Evolutionary conservation across 37 sponge, comb jelly and placozoan species (phyloP).

Genomic region (Agelas oroides): DNA sequence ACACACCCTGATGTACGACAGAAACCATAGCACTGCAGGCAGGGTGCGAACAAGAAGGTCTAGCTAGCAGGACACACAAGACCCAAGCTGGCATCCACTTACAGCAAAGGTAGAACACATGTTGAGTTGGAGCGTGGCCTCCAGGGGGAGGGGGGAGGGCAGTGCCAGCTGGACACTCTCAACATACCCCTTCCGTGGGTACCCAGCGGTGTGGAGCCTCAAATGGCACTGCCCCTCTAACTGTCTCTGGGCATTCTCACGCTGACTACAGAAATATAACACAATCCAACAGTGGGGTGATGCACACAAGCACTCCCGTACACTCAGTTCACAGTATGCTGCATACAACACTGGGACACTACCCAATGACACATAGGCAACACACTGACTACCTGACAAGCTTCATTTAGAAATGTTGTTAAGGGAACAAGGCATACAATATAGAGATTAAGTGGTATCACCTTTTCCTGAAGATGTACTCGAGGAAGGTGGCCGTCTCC

Average conservation of each 20-base stretch:
- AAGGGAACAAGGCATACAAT: neutral
- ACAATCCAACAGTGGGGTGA: neutral
- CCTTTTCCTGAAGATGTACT: slow-evolving; percentile 89
- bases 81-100: neutral
- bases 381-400: too few species aligned
- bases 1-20: neutral
- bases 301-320: too few species aligned
- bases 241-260: neutral
- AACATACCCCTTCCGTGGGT: neutral
- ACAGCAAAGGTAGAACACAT: slow-evolving; percentile 63
- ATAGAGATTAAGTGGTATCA: neutral
- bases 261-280: slow-evolving; percentile 30
- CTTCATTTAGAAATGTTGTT: too few species aligned
- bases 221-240: neutral
- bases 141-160: slow-evolving; percentile 6
- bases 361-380: too few species aligned
- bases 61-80: neutral
- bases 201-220: slow-evolving; percentile 9
- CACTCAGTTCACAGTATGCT: too few species aligned
- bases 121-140: neutral
- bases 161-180: slow-evolving; percentile 22
- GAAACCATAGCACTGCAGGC: slow-evolving; percentile 20
- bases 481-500: slow-evolving; percentile 76
- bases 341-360: too few species aligned
- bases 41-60: neutral